These are phyloP conservation scores for Limnephilus rhombicus DNA, from an alignment of 2,888 invertebrate species.

Conservation along the genomic window DNA sequence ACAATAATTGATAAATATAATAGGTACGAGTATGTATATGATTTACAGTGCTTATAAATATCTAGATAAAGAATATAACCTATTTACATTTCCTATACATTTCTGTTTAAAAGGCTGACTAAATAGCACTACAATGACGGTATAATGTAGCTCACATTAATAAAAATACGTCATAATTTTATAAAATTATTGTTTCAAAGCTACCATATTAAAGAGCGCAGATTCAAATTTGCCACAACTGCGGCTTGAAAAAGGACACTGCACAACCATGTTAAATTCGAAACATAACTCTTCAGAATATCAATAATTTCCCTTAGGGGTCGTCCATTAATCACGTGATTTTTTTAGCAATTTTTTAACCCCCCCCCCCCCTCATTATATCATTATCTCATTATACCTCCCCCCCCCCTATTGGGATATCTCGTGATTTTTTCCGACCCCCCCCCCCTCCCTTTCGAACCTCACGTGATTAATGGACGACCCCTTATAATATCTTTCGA, in stretches of 20 bases:
- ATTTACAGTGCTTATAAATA: constrained; percentile 24
- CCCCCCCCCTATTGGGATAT: too few species aligned
- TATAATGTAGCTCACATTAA: not conserved
- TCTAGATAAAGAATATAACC: not conserved
- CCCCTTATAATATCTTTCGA: too few species aligned
- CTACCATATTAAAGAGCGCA: not conserved
- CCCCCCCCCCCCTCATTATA: too few species aligned
- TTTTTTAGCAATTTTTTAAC: too few species aligned
- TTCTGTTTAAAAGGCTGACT: not conserved
- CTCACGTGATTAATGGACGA: too few species aligned
- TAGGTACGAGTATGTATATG: not conserved
- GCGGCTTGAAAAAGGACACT: not conserved
- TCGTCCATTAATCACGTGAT: too few species aligned
- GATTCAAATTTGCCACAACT: not conserved
- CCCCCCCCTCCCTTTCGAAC: too few species aligned
- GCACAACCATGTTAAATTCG: not conserved
- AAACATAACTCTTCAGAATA: too few species aligned
- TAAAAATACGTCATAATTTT: not conserved
- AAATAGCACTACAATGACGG: not conserved
- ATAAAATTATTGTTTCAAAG: not conserved
- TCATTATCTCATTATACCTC: too few species aligned
- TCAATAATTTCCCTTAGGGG: too few species aligned
- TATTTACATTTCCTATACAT: constrained; percentile 10
- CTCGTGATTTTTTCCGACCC: too few species aligned
- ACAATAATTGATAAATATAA: not conserved